Percentiles rank a stretch among this genome's conserved stretches.
Conservation (phyloP, 2,797 vertebrate genomes). For the Karalla daura region DNA sequence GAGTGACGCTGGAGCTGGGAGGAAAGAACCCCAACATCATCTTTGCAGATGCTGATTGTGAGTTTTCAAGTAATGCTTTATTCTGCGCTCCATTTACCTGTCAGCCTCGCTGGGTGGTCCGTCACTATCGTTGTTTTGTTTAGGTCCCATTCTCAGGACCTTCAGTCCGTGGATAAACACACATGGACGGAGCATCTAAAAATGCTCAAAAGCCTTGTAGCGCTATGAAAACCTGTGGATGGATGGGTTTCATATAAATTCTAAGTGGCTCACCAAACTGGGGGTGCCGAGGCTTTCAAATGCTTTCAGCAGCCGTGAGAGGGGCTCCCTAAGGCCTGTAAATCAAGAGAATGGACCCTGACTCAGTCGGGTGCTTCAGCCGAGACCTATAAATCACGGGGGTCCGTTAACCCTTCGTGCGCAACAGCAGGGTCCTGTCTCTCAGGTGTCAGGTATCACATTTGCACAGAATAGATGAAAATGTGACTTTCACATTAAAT, state of each 20-base stretch:
- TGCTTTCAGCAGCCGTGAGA: constrained; percentile 84
- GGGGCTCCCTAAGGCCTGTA: constrained; percentile 78
- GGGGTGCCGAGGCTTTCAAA: constrained; percentile 78
- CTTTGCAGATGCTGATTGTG: constrained; percentile 98
- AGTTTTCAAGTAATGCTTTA: constrained; percentile 78
- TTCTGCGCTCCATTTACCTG: constrained; percentile 50
- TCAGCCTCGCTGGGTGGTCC: constrained; percentile 57
- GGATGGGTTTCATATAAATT: constrained; percentile 76
- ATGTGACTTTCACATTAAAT: too few relatives aligned
- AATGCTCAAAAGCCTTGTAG: constrained; percentile 47
- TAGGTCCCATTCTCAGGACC: constrained; percentile 22
- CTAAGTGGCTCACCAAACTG: constrained; percentile 75
- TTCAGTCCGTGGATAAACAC: constrained; percentile 34
- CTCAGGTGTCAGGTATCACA: constrained; percentile 81
- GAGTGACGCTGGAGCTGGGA: constrained; percentile 97
- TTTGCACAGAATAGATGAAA: constrained; percentile 59
- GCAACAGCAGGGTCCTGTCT: constrained; percentile 77
- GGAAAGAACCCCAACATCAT: constrained; percentile 99
- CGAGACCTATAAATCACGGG: constrained; percentile 83
- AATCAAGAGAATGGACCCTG: constrained; percentile 84
- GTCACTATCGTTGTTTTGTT: constrained; percentile 30
- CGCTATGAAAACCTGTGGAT: constrained; percentile 68
- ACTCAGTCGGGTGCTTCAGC: constrained; percentile 78
- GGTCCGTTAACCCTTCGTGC: constrained; percentile 82
- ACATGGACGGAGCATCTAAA: constrained; percentile 14